These are phyloP conservation scores for Cebuella pygmaea DNA, from an alignment of 2,797 vertebrate genomes.

Conservation along the genomic window DNA sequence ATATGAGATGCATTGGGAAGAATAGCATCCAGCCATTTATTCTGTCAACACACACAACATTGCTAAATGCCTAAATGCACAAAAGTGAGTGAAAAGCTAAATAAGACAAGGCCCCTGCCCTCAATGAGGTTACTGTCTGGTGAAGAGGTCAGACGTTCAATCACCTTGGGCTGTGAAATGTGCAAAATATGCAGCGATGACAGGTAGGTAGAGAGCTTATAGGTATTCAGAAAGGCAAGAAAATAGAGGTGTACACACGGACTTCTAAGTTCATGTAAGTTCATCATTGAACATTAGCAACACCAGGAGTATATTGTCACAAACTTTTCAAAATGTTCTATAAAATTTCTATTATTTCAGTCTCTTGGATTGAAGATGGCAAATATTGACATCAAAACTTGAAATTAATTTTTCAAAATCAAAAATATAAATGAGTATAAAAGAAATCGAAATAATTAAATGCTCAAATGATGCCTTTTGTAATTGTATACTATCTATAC, in stretches of 20 bases:
- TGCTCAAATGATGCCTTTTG: neutral
- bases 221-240: neutral
- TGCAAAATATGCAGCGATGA: neutral
- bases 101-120: neutral
- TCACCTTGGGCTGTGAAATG: neutral
- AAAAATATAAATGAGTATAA: neutral
- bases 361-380: neutral
- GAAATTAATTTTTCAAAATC: neutral
- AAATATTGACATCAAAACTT: neutral
- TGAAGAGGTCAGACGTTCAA: neutral
- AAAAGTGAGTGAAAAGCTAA: neutral
- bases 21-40: neutral
- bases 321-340: neutral
- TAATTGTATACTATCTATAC: neutral
- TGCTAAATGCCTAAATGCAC: neutral
- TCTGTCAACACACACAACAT: neutral
- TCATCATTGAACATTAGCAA: neutral
- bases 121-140: neutral
- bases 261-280: neutral
- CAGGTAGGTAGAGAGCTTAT: neutral
- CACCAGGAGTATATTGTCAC: neutral
- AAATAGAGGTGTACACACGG: neutral
- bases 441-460: neutral
- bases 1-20: neutral
- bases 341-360: constrained; percentile 19